A percentile compares a stretch with the other conserved stretches of the same genome.
Conservation (phyloP, 2,113 vertebrate species). For the Macquaria ambigua region DNA sequence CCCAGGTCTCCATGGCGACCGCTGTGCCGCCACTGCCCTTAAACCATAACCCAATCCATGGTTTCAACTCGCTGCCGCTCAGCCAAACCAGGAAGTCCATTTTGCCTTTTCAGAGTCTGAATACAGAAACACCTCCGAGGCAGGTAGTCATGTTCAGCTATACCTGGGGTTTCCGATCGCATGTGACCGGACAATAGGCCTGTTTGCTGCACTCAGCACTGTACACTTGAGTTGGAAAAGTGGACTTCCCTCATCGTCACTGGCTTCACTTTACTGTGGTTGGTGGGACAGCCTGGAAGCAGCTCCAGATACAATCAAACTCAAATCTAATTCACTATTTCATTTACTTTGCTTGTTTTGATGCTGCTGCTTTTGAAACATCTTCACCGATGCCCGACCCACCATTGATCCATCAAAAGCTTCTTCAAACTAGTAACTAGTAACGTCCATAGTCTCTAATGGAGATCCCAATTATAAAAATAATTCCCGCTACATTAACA, state of each 20-base stretch:
- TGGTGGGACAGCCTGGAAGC: background rate
- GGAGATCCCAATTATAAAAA: background rate
- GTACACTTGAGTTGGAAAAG: too few relatives aligned
- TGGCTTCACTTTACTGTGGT: background rate
- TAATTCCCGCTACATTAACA: background rate
- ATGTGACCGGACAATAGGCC: too few relatives aligned
- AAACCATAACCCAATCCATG: background rate
- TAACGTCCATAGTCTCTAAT: too few relatives aligned
- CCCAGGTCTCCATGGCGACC: slow-evolving; percentile 59
- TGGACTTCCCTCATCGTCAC: too few relatives aligned
- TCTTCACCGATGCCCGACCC: background rate
- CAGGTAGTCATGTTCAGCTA: background rate
- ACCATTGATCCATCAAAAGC: background rate
- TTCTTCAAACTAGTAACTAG: background rate
- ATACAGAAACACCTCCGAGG: background rate
- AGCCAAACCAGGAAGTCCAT: background rate
- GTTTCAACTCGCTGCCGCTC: background rate
- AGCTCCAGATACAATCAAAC: background rate
- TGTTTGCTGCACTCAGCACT: too few relatives aligned
- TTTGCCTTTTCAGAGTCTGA: background rate
- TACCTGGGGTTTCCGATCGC: background rate
- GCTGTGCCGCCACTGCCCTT: background rate
- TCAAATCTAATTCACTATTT: background rate
- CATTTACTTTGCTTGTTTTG: background rate
- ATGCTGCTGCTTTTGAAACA: background rate